phyloP scores from a whole-genome alignment of 1,140 invertebrate species.

The Meteorus sp. region DNA sequence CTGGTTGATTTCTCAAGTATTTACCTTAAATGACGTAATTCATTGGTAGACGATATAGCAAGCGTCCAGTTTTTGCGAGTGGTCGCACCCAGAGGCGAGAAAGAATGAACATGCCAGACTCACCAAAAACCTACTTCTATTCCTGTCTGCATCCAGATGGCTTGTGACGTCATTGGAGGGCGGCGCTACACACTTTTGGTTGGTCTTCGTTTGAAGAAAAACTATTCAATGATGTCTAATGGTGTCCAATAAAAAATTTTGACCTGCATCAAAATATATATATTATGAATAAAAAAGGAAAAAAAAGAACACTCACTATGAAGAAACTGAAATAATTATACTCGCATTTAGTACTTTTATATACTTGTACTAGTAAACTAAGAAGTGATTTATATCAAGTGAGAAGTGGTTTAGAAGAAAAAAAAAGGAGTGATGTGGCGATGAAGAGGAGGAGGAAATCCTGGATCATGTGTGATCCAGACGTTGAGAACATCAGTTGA shows the following conservation, averaged over 20 bases:
- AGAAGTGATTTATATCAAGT: slow-evolving; percentile 17
- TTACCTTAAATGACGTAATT: slow-evolving; percentile 3
- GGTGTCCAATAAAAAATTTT: not conserved
- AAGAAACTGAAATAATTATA: slow-evolving; percentile 10
- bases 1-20: not conserved
- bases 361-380: not conserved
- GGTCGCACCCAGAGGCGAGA: too few relatives aligned
- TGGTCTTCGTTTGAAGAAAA: slow-evolving; percentile 2
- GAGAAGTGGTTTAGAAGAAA: slow-evolving; percentile 9
- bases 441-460: not conserved
- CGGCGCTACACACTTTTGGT: not conserved
- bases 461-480: slow-evolving; percentile 15
- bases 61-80: slow-evolving; percentile 3
- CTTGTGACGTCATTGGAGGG: slow-evolving; percentile 22
- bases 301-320: not conserved
- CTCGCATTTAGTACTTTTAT: too few relatives aligned
- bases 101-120: not conserved
- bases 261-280: not conserved
- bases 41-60: not conserved
- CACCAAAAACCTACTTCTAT: slow-evolving; percentile 26
- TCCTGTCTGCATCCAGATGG: slow-evolving; percentile 32
- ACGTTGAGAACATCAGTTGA: not conserved
- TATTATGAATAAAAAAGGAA: not conserved
- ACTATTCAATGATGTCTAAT: not conserved
- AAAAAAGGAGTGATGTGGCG: not conserved